These are phyloP conservation scores for Sialis fuliginosa DNA, from an alignment of 2,888 invertebrate genomes.

Conservation along the genomic window DNA sequence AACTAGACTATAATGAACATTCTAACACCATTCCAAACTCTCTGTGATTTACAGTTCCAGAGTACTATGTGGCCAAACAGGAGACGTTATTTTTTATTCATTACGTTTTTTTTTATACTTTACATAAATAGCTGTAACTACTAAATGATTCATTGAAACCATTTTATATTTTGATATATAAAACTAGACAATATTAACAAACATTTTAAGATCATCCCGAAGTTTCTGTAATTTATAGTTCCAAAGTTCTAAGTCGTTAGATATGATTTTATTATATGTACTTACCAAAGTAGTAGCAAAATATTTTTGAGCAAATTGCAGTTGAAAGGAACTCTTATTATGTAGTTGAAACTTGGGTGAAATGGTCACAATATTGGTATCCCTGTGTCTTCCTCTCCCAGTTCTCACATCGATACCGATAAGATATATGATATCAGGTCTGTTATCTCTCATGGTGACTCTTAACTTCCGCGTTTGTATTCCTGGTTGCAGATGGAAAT, in stretches of 20 bases:
- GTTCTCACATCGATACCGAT: constrained; percentile 80
- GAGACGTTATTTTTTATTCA: too few relatives aligned
- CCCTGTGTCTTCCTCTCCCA: constrained; percentile 76
- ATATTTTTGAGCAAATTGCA: constrained; percentile 82
- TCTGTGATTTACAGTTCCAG: too few relatives aligned
- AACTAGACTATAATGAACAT: constrained; percentile 5
- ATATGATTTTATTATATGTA: constrained; percentile 10
- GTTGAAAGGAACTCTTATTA: constrained; percentile 60
- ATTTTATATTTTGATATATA: constrained; percentile 4
- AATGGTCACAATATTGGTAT: constrained; percentile 82
- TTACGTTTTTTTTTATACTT: too few relatives aligned
- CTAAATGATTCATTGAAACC: background rate
- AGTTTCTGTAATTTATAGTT: too few relatives aligned
- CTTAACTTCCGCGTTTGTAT: constrained; percentile 47
- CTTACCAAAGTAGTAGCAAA: constrained; percentile 54
- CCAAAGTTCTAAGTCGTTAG: constrained; percentile 7
- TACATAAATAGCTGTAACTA: too few relatives aligned
- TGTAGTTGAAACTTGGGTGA: constrained; percentile 86
- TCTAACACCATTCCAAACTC: background rate
- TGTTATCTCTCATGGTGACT: constrained; percentile 36
- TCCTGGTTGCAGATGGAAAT: constrained; percentile 71
- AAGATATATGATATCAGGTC: constrained; percentile 57
- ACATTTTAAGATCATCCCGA: background rate
- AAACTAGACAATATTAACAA: constrained; percentile 6
- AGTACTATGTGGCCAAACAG: background rate